phyloP scores from a whole-genome alignment of 2,113 vertebrate species.

The Python bivittatus region DNA sequence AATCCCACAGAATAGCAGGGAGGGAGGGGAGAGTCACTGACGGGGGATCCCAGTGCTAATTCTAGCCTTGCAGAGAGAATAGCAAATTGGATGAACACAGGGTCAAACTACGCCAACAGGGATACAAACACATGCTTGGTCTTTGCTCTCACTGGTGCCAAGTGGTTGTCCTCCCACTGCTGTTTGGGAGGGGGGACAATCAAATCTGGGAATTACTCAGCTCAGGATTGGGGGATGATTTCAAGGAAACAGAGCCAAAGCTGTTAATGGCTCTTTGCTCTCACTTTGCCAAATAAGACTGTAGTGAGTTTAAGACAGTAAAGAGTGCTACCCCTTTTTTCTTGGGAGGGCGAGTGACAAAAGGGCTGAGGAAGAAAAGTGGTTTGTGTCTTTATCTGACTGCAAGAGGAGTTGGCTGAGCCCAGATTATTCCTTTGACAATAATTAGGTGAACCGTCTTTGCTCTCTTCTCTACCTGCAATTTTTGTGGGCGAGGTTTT shows the following conservation, averaged over 20 bases:
- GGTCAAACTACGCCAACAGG: not conserved
- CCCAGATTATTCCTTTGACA: not conserved
- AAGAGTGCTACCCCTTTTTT: not conserved
- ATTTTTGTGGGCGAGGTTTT: not conserved
- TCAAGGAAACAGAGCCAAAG: not conserved
- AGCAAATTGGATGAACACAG: constrained; percentile 3
- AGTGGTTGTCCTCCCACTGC: not conserved
- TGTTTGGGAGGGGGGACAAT: not conserved
- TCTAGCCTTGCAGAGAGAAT: constrained; percentile 33
- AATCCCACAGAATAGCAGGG: constrained; percentile 31
- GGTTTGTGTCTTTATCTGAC: not conserved
- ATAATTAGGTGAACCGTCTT: not conserved
- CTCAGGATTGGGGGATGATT: not conserved
- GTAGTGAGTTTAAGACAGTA: not conserved
- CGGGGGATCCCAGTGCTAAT: constrained; percentile 30
- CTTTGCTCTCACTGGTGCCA: constrained; percentile 6
- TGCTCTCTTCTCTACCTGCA: not conserved
- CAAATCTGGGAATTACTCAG: not conserved
- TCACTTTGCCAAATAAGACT: not conserved
- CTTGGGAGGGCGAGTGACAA: not conserved
- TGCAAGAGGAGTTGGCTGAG: no score
- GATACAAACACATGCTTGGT: constrained; percentile 16
- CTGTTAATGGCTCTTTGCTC: not conserved
- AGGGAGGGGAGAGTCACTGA: constrained; percentile 18
- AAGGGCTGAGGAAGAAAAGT: not conserved